phyloP scores from a whole-genome alignment of 2,113 vertebrate species.

The Tapirus terrestris region DNA sequence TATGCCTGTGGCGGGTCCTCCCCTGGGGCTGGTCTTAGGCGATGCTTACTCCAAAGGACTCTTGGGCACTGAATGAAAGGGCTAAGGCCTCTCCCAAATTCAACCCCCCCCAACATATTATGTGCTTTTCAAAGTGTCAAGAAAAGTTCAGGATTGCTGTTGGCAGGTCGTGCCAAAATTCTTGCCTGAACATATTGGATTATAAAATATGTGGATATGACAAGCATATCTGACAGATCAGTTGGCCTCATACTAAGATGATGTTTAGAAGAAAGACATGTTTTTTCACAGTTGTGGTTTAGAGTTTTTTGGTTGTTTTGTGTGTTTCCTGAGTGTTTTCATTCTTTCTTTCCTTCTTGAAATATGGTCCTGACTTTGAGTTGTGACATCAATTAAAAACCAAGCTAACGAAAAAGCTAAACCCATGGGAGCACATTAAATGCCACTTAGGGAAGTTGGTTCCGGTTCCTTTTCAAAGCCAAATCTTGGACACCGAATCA shows the following conservation, averaged over 20 bases:
- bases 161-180: slow-evolving; percentile 86
- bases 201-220: slow-evolving; percentile 86
- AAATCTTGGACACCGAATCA: slow-evolving; percentile 47
- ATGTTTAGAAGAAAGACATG: slow-evolving; percentile 84
- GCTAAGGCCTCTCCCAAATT: slow-evolving; percentile 78
- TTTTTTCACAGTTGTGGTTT: slow-evolving; percentile 82
- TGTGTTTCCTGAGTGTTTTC: slow-evolving; percentile 71
- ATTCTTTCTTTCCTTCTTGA: slow-evolving; percentile 70
- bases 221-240: slow-evolving; percentile 85
- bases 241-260: slow-evolving; percentile 81
- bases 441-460: slow-evolving; percentile 67
- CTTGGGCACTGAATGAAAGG: slow-evolving; percentile 81
- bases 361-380: slow-evolving; percentile 58
- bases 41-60: slow-evolving; percentile 47
- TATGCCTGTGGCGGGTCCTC: neutral
- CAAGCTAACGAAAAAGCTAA: slow-evolving; percentile 67
- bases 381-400: slow-evolving; percentile 77
- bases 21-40: neutral
- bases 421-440: slow-evolving; percentile 59
- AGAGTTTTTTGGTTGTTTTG: slow-evolving; percentile 58
- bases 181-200: slow-evolving; percentile 89
- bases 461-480: slow-evolving; percentile 58
- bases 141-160: slow-evolving; percentile 88
- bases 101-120: slow-evolving; percentile 77
- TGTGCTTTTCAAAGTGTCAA: slow-evolving; percentile 88